Conservation (phyloP, 1,140 invertebrate genomes). For the Diploscapter pachys region DNA sequence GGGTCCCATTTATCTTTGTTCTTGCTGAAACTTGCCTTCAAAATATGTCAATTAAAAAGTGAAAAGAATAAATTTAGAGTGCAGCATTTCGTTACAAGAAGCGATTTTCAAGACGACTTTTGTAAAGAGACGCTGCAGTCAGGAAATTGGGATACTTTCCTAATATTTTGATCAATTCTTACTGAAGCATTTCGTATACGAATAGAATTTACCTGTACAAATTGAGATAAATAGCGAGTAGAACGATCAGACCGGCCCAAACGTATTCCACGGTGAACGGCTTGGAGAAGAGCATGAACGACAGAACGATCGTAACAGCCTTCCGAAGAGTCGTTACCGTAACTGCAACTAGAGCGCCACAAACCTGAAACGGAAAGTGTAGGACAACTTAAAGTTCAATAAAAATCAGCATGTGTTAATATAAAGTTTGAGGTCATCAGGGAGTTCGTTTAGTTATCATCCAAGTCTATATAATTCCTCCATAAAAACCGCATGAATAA, state of each 20-base stretch:
- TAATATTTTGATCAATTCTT: not conserved
- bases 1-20: constrained; percentile 60
- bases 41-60: not conserved
- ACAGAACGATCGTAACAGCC: constrained; percentile 83
- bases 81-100: not conserved
- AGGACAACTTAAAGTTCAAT: too few species aligned
- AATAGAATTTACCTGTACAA: constrained; percentile 72
- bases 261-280: constrained; percentile 88
- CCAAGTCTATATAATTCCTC: too few species aligned
- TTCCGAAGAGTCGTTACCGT: constrained; percentile 75
- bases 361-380: constrained; percentile 47
- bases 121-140: not conserved
- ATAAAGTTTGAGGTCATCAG: too few species aligned
- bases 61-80: not conserved
- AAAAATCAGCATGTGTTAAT: too few species aligned
- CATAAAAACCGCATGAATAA: too few species aligned
- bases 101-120: not conserved
- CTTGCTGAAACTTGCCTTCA: constrained; percentile 30
- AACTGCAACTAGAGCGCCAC: constrained; percentile 83
- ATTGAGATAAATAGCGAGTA: constrained; percentile 85
- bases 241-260: constrained; percentile 80
- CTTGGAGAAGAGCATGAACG: constrained; percentile 87
- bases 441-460: too few species aligned
- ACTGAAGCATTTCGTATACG: not conserved
- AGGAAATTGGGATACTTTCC: not conserved